phyloP scores from a whole-genome alignment of 2,888 invertebrate species.

The Pandemis corylana region DNA sequence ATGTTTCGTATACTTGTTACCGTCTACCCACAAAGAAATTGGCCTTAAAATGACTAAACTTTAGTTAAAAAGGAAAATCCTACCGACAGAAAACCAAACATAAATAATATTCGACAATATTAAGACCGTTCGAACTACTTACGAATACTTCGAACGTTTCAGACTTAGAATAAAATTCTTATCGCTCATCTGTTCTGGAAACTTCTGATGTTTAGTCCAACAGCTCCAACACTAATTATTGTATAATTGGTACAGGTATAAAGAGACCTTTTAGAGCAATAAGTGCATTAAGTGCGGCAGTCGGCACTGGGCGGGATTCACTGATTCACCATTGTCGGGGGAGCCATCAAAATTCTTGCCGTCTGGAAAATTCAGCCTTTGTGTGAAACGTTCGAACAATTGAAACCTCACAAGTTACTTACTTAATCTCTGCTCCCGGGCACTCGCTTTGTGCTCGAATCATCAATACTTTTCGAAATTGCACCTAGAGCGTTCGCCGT shows the following conservation, averaged over 20 bases:
- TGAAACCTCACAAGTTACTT: conserved; percentile 73
- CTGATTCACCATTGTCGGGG: conserved; percentile 61
- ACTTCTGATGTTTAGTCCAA: not conserved
- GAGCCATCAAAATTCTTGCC: conserved; percentile 71
- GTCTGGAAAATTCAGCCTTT: conserved; percentile 73
- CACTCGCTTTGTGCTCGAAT: conserved; percentile 66
- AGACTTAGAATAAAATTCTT: no score
- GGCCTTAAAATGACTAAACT: no score
- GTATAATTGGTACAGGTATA: not conserved
- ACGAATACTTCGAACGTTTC: no score
- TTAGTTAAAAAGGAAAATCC: no score
- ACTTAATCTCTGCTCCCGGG: conserved; percentile 68
- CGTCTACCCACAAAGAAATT: no score
- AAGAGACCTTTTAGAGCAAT: not conserved
- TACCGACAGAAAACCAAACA: no score
- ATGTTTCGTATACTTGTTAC: no score
- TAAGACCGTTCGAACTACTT: no score
- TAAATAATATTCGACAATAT: no score
- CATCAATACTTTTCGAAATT: conserved; percentile 69
- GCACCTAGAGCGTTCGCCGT: conserved; percentile 16
- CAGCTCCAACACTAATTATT: not conserved
- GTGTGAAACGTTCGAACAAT: conserved; percentile 64
- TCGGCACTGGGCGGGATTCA: conserved; percentile 48
- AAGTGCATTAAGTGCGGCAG: conserved; percentile 3
- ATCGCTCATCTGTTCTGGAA: not conserved